These are phyloP conservation scores for Neogobius melanostomus DNA, from an alignment of 2,113 vertebrate species.

Conservation along the genomic window DNA sequence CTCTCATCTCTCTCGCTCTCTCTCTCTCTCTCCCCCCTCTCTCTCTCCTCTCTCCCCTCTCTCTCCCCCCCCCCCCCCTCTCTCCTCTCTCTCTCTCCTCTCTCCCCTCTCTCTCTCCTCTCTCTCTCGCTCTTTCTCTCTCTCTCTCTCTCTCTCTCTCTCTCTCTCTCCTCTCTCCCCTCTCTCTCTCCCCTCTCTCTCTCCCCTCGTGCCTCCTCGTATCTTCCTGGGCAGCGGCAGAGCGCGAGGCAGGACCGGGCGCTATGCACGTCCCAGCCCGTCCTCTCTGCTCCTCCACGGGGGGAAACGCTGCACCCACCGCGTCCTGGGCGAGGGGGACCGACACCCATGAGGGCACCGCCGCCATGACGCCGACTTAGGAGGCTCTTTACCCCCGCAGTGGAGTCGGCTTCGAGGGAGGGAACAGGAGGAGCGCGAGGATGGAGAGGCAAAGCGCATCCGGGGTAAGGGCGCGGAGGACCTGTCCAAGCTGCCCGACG, in stretches of 20 bases:
- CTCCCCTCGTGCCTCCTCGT: not conserved
- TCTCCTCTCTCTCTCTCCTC: slow-evolving; percentile 46
- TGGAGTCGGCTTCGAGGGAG: not conserved
- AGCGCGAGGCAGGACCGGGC: slow-evolving; percentile 35
- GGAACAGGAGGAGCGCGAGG: not conserved
- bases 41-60: slow-evolving; percentile 9
- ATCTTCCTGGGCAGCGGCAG: slow-evolving; percentile 10
- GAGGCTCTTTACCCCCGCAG: not conserved
- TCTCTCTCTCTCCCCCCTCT: slow-evolving; percentile 4
- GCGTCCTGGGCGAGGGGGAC: slow-evolving; percentile 49
- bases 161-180: slow-evolving; percentile 3
- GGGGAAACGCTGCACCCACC: slow-evolving; percentile 15
- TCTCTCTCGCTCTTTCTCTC: slow-evolving; percentile 47
- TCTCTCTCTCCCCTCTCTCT: not conserved
- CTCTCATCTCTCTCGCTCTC: slow-evolving; percentile 5
- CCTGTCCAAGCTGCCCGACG: slow-evolving; percentile 88
- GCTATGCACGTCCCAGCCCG: slow-evolving; percentile 48
- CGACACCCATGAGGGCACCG: slow-evolving; percentile 8
- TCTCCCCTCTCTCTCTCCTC: slow-evolving; percentile 6
- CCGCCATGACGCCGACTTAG: not conserved
- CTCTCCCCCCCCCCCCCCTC: slow-evolving; percentile 9
- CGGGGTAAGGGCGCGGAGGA: slow-evolving; percentile 73
- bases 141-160: not conserved
- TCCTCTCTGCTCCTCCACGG: slow-evolving; percentile 5
- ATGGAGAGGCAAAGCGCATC: slow-evolving; percentile 62